Base-by-base conservation (phyloP, 2,113 vertebrate species). In the Pelobates fuscus region DNA sequence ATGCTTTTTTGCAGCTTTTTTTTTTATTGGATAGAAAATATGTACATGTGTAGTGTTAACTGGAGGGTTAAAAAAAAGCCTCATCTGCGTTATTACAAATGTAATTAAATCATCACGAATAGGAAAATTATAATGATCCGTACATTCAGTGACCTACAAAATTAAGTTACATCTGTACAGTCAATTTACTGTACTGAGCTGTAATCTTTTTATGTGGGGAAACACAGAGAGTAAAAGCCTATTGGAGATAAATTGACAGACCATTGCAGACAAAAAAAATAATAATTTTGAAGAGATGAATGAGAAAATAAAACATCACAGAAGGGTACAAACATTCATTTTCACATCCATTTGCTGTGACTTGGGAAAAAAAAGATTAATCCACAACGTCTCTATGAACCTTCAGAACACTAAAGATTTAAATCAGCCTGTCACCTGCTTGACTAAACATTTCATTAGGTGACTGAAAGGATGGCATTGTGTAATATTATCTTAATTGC, bases 151-250 rank as follows among this genome's bases (percentile, higher is more conserved):
- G 63, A 75, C 63, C 63, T 75, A 18, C 32, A 65, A 75, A 75
- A 75, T 75, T 75, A 60, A 65, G 73, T 76, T 68, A 76, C 30
- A 37, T 68, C 37, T 52, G 26, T 61, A 44, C 73, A 76, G 64
- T 61, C 57, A 29, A 68, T 55, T 68, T 52, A 46, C 65, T 76
- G 37, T 41, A 59, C 30, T 24, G 20, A 76, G 64, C 44, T n/a
- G 12, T 67, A 76, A 76, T 76, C 54, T 66, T 76, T 67, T 76
- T 61, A 76, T 8, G 52, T 61, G 43, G 43, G 58, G 71, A 60
- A 21, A 11, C 41, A 61, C 20, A 25, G 43, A 68, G 73, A 46
- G 30, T 57, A n/a, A 26, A 49, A 61, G 26, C 54, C 63, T 63
- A 67, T 8, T 52, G 57, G 43, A 68, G 20, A 52, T 68, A 63